Base-by-base conservation (phyloP, 1,140 invertebrate species). In the Holotrichia oblita region DNA sequence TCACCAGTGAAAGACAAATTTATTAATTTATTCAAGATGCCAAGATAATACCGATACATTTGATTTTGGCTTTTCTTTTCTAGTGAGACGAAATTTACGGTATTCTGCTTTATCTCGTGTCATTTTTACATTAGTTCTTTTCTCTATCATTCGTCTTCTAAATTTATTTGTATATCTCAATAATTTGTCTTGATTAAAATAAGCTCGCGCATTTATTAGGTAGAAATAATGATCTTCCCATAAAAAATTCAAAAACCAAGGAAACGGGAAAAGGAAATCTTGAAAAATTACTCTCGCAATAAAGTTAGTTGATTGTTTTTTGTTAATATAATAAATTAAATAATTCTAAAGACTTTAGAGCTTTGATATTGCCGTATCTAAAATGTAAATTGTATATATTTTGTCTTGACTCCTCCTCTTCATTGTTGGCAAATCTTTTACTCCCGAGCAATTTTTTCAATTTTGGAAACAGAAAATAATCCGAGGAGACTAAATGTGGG, bases 21-120 rank as follows among this genome's bases (percentile, higher is more conserved):
- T 64, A 64, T 64, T 64, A 22, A 64, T 24, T 27, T 27, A 64
- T 64, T 27, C 61, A 20, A 64, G 61, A 64, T 27, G 17, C 17
- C 61, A 20, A 27, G 22, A 64, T 64, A 64, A 64, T 64, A 22
- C 61, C n/a, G 22, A 20, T 20, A 10, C 9, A 64, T 20, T 64
- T 17, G 61, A 64, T 64, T 64, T 27, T 64, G 24, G 61, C 17
- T 20, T 9, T 64, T 64, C 61, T 64, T 20, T 9, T 64, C 44
- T n/a, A 48, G 8, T 48, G 44, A 10, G 12, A 48, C 9, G n/a
- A 27, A 64, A 64, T 64, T 64, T 64, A 64, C 61, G 61, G 22
- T 64, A 64, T 20, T 64, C 61, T 64, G 61, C 61, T 64, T 64
- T 64, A 64, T 64, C 22, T 64, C 61, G 61, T 64, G 61, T 64